Evolutionary conservation across 2,797 vertebrate species (phyloP), one percentile per base, ranked within the genome.

Genomic region (Neosilurus hyrtlii): DNA sequence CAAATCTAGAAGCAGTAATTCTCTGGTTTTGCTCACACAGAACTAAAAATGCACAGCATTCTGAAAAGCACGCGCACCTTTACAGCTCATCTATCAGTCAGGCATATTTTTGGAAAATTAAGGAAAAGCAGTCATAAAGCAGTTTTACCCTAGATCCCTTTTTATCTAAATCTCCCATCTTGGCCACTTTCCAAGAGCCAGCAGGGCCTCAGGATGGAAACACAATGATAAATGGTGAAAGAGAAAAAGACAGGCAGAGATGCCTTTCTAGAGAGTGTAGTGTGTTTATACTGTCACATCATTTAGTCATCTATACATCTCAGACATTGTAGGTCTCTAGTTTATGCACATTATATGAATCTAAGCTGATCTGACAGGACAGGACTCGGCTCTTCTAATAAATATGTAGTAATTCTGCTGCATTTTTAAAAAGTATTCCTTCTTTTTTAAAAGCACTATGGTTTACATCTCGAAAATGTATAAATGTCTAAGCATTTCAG

Each of bases 281-380:
- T 78, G 61, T 63, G n/a, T 63, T 77, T 63, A 24, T 76, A 57
- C 14, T 49, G 61, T 63, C 61, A 65, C 37, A 51, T 63, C 9
- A 26, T 63, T 51, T 63, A 65, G n/a, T 76, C 12, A 61, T 43
- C 30, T n/a, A n/a, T 61, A 61, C 12, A 43, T 59, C 30, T 65
- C 16, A 78, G 35, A 30, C 3, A 51, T 30, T 62, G 9, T 51
- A 49, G 11, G 12, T 10, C 14, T 30, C 16, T 8, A 8, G 49
- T 63, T 18, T 18, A 37, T n/a, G 20, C 8, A 9, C 75, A 77
- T 77, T 62, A 76, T 49, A 8, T 16, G 16, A 63, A 63, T 18
- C n/a, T 18, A 76, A 76, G 30, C 57, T 49, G 6, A 62, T n/a
- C 22, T 63, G 75, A 63, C 59, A 11, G n/a, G 76, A 63, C 37